Evolutionary conservation across 1,140 invertebrate genomes (phyloP).

Genomic region (Chymomyza costata): DNA sequence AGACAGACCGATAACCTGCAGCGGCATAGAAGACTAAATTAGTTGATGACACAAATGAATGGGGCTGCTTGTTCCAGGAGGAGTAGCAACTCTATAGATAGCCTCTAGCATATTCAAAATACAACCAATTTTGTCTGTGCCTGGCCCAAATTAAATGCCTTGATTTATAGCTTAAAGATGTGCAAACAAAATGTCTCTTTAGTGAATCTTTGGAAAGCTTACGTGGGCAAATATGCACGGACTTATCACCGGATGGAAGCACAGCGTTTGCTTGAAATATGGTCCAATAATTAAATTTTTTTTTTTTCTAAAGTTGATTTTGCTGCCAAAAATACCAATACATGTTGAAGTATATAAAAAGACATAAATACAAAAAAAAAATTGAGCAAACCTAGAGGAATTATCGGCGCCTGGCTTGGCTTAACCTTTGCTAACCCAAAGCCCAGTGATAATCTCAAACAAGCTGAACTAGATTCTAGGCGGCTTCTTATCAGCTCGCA

Average conservation of each 20-base stretch:
- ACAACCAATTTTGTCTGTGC: constrained; percentile 28
- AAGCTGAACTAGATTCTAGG: constrained; percentile 53
- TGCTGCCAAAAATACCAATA: constrained; percentile 28
- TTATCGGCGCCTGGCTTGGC: constrained; percentile 28
- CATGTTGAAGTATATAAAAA: background rate
- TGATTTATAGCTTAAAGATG: constrained; percentile 17
- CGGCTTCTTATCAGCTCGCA: constrained; percentile 33
- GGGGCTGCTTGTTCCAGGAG: constrained; percentile 42
- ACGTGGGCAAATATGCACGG: constrained; percentile 8
- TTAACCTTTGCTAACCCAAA: constrained; percentile 43
- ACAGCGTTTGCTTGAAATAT: constrained; percentile 23
- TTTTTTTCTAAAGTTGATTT: constrained; percentile 9
- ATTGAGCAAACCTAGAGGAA: no score
- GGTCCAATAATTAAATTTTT: constrained; percentile 16
- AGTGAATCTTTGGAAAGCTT: no score
- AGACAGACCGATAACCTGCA: no score
- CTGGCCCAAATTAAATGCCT: constrained; percentile 37
- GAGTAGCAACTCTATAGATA: no score
- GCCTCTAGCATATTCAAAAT: no score
- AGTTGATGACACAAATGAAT: constrained; percentile 3
- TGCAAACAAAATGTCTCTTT: background rate
- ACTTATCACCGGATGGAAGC: constrained; percentile 47
- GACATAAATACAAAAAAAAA: constrained; percentile 8
- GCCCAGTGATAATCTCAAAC: constrained; percentile 40
- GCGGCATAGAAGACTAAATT: constrained; percentile 25